Conservation (phyloP, 2,888 invertebrate genomes). For the Cabera pusaria region DNA sequence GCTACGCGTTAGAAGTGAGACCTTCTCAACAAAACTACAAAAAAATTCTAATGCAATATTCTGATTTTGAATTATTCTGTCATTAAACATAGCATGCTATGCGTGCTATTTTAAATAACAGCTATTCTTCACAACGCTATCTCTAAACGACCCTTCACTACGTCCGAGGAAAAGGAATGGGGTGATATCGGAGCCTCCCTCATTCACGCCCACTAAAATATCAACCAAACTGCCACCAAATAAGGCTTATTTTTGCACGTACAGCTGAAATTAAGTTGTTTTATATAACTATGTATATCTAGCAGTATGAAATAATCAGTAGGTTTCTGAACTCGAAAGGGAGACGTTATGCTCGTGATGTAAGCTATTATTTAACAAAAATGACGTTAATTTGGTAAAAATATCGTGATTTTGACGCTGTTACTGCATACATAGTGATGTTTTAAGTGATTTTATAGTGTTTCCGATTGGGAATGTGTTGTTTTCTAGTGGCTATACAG, state of each 20-base stretch:
- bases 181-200: conserved; percentile 45
- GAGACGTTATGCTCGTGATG: conserved; percentile 22
- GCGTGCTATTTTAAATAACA: no score
- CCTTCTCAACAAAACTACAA: no score
- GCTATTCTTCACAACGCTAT: no score
- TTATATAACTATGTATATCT: conserved; percentile 58
- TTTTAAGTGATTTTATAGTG: not conserved
- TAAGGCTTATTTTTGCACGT: conserved; percentile 34
- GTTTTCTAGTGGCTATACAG: conserved; percentile 16
- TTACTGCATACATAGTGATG: conserved; percentile 4
- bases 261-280: conserved; percentile 49
- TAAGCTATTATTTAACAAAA: conserved; percentile 17
- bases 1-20: no score
- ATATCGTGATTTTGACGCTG: conserved; percentile 13
- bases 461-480: conserved; percentile 7
- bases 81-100: no score
- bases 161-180: conserved; percentile 40
- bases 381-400: conserved; percentile 28
- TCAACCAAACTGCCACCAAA: conserved; percentile 3
- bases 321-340: conserved; percentile 41
- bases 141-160: conserved; percentile 22
- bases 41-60: no score
- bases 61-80: no score
- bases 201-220: conserved; percentile 27
- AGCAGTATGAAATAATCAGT: conserved; percentile 73